Base-by-base conservation (phyloP, 2,113 vertebrate species). In the Pseudolaguvia tuberculata region DNA sequence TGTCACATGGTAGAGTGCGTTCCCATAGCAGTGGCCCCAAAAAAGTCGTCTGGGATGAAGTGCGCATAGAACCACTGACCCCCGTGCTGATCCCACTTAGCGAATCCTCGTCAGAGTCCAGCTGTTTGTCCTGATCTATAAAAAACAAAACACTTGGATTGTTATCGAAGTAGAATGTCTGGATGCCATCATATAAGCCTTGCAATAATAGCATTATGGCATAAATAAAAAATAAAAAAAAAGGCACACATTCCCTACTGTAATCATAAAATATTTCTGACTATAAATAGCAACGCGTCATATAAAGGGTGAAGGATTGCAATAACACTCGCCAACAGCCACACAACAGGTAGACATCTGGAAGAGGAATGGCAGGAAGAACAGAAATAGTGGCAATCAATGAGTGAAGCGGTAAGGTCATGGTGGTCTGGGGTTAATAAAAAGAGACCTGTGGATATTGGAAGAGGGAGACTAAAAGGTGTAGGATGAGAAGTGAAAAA, bases 21-120 rank as follows among this genome's bases (percentile, higher is more conserved):
- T 92, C 91, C 91, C 91, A 92, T 67, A 92, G 84, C 82, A 91
- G 80, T 0, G 91, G 91, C 3, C 90, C 91, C 82, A 91, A 85
- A 83, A 92, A 92, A 18, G 91, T 88, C 0, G 90, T 89, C 84
- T 91, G 90, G 39, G 90, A 88, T 76, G 80, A 81, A 62, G 83
- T 81, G 10, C 91, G 84, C 73, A 90, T 63, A 0, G 85, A 12
- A 17, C 87, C 84, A 0, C 76, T 85, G 11, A 72, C 72, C 18
- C 85, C 86, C 0, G 82, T 85, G 0, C 18, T 66, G 3, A 70
- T 85, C 1, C 70, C 84, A 1, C 84, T 79, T 77, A 78, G 1
- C 0, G 88, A 87, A 65, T 91, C 88, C n/a, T 91, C 90, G 1
- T 90, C 90, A 0, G 88, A 87, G 73, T 91, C 90, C 77, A 74